These are phyloP conservation scores for Sepiola atlantica DNA, from an alignment of 2,888 invertebrate species.

Conservation along the genomic window DNA sequence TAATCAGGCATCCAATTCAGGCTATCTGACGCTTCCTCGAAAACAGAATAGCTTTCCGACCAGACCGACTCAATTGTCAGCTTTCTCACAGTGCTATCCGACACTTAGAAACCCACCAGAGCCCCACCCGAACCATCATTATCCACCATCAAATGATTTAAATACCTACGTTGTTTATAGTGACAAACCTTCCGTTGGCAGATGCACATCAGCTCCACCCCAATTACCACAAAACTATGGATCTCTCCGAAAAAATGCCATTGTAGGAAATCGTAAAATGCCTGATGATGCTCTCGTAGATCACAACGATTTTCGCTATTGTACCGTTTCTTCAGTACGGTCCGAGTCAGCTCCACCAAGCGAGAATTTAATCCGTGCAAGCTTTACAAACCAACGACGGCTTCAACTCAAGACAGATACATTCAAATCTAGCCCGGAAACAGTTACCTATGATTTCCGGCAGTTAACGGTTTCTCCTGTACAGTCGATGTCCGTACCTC, in stretches of 20 bases:
- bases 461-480: constrained; percentile 36
- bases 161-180: constrained; percentile 34
- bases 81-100: neutral
- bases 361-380: constrained; percentile 10
- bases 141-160: neutral
- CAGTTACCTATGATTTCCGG: constrained; percentile 14
- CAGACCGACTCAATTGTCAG: neutral
- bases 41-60: neutral
- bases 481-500: constrained; percentile 34
- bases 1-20: neutral
- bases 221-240: neutral
- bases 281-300: neutral
- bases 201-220: constrained; percentile 32
- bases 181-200: neutral
- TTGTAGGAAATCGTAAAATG: neutral
- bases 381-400: neutral
- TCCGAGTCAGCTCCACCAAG: constrained; percentile 41
- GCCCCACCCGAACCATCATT: neutral
- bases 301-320: constrained; percentile 32
- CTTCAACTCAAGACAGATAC: neutral
- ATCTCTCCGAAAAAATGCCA: neutral
- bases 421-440: neutral
- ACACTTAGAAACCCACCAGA: neutral
- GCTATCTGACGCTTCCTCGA: constrained; percentile 6
- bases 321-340: constrained; percentile 24